Evolutionary conservation across 2,888 invertebrate genomes (phyloP).

Genomic region (Mayetiola destructor): DNA sequence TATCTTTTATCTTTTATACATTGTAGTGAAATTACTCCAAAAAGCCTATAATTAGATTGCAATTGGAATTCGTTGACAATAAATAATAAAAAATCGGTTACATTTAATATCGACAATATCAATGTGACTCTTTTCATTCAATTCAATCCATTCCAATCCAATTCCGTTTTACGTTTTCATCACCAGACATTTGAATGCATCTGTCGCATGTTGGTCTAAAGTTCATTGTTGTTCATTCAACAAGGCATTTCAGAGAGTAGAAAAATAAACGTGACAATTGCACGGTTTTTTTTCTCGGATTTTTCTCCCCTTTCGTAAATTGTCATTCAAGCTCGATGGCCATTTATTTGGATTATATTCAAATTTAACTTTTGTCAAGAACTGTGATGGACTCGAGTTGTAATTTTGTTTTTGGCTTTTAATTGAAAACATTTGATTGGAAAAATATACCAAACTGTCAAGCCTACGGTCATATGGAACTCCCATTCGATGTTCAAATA

Average conservation of each 20-base stretch:
- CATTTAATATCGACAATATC: no score
- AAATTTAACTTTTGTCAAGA: neutral
- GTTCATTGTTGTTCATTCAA: neutral
- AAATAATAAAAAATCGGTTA: neutral
- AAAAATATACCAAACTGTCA: neutral
- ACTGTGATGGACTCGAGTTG: constrained; percentile 3
- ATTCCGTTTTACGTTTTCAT: neutral
- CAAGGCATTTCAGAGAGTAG: no score
- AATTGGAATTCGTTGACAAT: neutral
- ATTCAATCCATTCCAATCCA: no score
- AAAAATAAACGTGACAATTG: neutral
- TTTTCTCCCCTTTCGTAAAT: neutral
- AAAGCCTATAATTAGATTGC: constrained; percentile 7
- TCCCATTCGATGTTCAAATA: no score
- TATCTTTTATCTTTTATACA: no score
- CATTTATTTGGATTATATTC: neutral
- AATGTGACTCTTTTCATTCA: constrained; percentile 2
- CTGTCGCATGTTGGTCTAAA: neutral
- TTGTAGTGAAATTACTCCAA: no score
- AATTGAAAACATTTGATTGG: neutral
- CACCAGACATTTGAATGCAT: neutral
- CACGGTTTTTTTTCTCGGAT: neutral
- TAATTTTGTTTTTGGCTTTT: constrained; percentile 6
- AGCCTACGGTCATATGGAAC: neutral
- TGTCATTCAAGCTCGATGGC: neutral